Conservation (phyloP, 1,140 invertebrate genomes). For the Drosophila tristis region DNA sequence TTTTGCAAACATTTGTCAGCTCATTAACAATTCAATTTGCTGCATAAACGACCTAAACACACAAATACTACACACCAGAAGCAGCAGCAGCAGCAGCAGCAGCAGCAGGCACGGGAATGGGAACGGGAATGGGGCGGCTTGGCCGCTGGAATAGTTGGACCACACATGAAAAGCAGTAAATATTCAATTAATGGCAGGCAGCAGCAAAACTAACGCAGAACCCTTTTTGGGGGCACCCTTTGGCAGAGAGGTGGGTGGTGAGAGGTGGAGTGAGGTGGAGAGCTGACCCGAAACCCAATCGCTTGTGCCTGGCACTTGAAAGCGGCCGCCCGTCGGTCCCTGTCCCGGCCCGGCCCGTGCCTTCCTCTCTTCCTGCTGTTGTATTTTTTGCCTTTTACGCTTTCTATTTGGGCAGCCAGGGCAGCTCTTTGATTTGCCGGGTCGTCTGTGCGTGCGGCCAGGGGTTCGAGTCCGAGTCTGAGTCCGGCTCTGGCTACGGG, state of each 20-base stretch:
- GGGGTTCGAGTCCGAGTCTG: not conserved
- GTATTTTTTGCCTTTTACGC: not conserved
- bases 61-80: constrained; percentile 35
- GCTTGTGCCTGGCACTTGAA: constrained; percentile 47
- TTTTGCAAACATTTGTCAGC: constrained; percentile 74
- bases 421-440: constrained; percentile 36
- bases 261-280: not conserved
- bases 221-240: constrained; percentile 45
- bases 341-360: no score
- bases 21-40: constrained; percentile 82
- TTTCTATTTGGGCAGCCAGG: constrained; percentile 27
- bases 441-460: not conserved
- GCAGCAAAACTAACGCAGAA: constrained; percentile 51
- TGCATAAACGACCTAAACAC: constrained; percentile 79
- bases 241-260: not conserved
- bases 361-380: no score
- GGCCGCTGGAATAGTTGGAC: constrained; percentile 47
- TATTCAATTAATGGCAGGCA: constrained; percentile 71
- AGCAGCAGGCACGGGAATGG: not conserved
- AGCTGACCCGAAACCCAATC: constrained; percentile 36
- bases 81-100: not conserved
- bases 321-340: constrained; percentile 26
- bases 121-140: no score
- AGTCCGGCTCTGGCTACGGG: not conserved
- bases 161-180: constrained; percentile 67